Base-by-base conservation (phyloP, 2,888 invertebrate genomes). In the Drosophila mimica region DNA sequence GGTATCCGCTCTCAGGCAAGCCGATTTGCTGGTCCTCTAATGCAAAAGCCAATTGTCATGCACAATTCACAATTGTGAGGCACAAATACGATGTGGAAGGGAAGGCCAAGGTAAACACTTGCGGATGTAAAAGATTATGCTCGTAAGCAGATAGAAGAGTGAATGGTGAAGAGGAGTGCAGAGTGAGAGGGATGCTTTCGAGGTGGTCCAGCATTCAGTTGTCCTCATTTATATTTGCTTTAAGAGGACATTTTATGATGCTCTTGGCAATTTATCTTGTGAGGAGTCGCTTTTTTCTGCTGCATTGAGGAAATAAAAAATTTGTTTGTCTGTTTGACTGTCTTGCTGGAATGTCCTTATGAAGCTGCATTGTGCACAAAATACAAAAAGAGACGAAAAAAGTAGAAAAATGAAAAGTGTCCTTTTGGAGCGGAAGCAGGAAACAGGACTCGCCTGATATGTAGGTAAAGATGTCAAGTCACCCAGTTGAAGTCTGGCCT, bases 1-100 rank as follows among this genome's bases (percentile, higher is more conserved):
- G 5, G 48, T 51, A 63, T 73, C 60, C 58, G 53, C 34, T 62
- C 25, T 30, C 17, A 40, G 76, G 52, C 64, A 70, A 79, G 60
- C 74, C 74, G 81, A 81, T 84, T 84, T 82, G 76, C 77, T 51
- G 64, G 48, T 59, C 56, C 74, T 53, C 70, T 79, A 86, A 85
- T 85, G 83, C 81, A 73, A 88, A 79, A 83, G 82, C 86, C 88
- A 88, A 85, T 88, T 81, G 88, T 85, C 84, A 88, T 88, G 76
- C 84, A 83, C 79, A 81, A 85, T 83, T 73, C 84, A 74, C 82
- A 88, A 88, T 83, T 85, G 85, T 64, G 53, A 54, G 80, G 71
- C 30, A 75, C 73, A 81, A 88, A 81, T 81, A 79, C 64, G 73
- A 73, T 57, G 69, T 76, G 74, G 79, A 81, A 72, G 75, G 76